Evolutionary conservation across 2,113 vertebrate species (phyloP), one percentile per base, ranked within the genome.

Genomic region (Lepisosteus osseus): DNA sequence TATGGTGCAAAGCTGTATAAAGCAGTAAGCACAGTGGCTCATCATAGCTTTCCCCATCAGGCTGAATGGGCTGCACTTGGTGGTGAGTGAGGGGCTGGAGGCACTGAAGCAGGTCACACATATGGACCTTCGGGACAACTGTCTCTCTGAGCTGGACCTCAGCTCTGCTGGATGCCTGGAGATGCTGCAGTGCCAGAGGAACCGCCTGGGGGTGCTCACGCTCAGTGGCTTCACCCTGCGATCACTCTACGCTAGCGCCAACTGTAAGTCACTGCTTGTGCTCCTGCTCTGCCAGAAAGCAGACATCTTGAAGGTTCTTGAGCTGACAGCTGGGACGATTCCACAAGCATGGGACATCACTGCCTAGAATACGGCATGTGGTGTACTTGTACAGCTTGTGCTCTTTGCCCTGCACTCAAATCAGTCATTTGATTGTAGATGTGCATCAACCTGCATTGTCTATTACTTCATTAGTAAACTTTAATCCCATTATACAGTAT

Each of bases 41-140:
- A 12, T 42, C 7, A 14, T 65, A 43, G 3, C 61, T 2, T 55
- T 29, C 6, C 14, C 41, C 9, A 29, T 61, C 71, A 99, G 97
- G 77, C 82, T 98, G 86, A 99, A 98, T 68, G 88, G 88, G 64
- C 90, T 99, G 80, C 89, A 85, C 74, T 86, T 80, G 65, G 74
- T 94, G 69, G 83, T 85, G 80, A 86, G 82, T 70, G 92, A 91
- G 75, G 90, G 76, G 74, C 74, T 89, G 67, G 93, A 95, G 75
- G 86, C 87, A 14, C 90, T 96, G 78, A 95, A 87, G 78, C 92
- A 94, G 56, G 83, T 98, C 72, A 93, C 89, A 13, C 93, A 93
- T 72, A 72, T 99, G 86, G 97, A 99, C 87, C 76, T 99, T 78
- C 88, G 96, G 77, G 95, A 97, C 88, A 98, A 98, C 84, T 85